phyloP scores from a whole-genome alignment of 1,140 invertebrate genomes.

The Sitophilus oryzae region DNA sequence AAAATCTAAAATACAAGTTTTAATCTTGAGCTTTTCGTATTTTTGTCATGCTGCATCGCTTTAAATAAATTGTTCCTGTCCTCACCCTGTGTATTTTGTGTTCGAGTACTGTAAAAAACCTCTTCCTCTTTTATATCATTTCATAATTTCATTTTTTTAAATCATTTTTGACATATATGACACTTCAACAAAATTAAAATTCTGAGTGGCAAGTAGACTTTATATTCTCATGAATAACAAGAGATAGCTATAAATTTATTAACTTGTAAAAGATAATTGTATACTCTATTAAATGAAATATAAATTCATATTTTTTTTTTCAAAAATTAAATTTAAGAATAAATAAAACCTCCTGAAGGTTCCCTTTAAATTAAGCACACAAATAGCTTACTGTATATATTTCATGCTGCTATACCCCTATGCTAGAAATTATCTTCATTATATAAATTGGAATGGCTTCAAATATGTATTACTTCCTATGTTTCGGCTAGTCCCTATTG shows the following conservation, averaged over 20 bases:
- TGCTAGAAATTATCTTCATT: slow-evolving; percentile 10
- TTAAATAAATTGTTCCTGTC: background rate
- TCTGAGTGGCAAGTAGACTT: background rate
- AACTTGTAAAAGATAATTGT: no score
- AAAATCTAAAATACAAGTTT: background rate
- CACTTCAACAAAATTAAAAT: background rate
- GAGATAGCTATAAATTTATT: no score
- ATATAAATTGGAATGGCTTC: slow-evolving; percentile 8
- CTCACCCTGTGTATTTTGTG: no score
- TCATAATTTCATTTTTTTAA: background rate
- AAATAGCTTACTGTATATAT: slow-evolving; percentile 14
- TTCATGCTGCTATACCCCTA: slow-evolving; percentile 11
- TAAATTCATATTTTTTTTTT: no score
- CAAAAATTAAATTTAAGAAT: no score
- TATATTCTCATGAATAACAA: background rate
- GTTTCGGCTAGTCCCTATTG: background rate
- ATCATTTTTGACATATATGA: background rate
- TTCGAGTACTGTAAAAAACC: background rate
- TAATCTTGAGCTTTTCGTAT: background rate
- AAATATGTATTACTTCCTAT: background rate
- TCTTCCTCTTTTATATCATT: no score
- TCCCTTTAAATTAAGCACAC: slow-evolving; percentile 1
- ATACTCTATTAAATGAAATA: no score
- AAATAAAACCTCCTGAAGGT: background rate
- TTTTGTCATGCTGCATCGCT: background rate